Evolutionary conservation across 2,797 vertebrate genomes (phyloP).

Genomic region (Phoxinus dragarum): DNA sequence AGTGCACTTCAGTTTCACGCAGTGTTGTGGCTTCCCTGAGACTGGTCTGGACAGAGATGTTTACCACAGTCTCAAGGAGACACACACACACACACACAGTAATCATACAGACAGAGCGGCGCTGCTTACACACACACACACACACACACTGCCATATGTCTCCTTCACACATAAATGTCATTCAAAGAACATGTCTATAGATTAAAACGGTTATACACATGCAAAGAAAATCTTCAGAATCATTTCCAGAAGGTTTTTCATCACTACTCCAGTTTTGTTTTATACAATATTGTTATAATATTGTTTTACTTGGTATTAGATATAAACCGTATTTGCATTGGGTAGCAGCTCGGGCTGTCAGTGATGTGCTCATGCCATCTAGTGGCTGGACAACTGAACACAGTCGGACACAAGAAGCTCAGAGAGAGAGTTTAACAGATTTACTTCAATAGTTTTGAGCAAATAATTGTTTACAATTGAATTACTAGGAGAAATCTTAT

Average conservation of each 20-base stretch:
- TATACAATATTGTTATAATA: not conserved
- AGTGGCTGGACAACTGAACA: conserved; percentile 65
- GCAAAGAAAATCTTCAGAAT: not conserved
- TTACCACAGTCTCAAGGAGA: not conserved
- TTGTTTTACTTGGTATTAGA: not conserved
- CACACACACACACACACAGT: no score
- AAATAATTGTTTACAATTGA: not conserved
- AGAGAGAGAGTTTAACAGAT: conserved; percentile 53
- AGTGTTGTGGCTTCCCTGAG: not conserved
- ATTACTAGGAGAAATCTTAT: not conserved
- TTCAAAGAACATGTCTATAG: not conserved
- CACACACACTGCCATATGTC: not conserved
- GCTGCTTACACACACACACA: not conserved
- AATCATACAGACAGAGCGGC: not conserved
- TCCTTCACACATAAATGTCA: not conserved
- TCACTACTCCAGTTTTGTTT: not conserved
- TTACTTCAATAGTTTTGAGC: not conserved
- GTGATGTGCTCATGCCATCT: conserved; percentile 79
- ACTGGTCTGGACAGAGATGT: not conserved
- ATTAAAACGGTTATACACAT: not conserved
- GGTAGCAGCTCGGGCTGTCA: no score
- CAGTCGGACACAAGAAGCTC: conserved; percentile 59
- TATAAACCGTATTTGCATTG: not conserved
- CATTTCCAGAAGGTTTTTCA: not conserved
- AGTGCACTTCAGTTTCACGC: not conserved